Evolutionary conservation across 2,888 invertebrate species (phyloP).

Genomic region (Xylota segnis): DNA sequence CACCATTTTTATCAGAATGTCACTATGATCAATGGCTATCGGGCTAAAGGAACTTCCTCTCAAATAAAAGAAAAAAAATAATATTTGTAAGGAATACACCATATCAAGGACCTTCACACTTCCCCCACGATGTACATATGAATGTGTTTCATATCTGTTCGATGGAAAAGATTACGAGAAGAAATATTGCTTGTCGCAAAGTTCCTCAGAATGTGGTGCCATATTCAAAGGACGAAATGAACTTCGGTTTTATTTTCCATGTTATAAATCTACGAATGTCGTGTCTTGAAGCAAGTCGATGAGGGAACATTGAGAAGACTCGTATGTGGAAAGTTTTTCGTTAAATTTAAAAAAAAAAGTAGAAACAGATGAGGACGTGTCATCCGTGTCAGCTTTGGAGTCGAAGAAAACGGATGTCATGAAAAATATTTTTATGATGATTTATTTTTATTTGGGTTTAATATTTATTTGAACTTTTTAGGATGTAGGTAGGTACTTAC

Average conservation of each 20-base stretch:
- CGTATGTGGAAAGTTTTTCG: neutral
- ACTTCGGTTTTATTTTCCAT: neutral
- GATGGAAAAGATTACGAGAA: neutral
- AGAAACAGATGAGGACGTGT: neutral
- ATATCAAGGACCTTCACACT: neutral
- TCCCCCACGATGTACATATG: no score
- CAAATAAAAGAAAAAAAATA: neutral
- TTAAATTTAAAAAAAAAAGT: neutral
- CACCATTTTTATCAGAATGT: neutral
- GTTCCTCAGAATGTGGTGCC: neutral
- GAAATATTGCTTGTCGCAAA: neutral
- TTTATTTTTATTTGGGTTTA: neutral
- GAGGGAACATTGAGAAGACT: neutral
- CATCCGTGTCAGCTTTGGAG: neutral
- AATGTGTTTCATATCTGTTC: neutral
- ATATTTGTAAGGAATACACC: neutral
- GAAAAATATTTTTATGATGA: neutral
- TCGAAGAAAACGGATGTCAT: neutral
- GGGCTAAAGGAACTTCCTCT: neutral
- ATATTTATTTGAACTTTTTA: neutral
- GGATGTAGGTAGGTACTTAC: no score
- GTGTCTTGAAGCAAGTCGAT: neutral
- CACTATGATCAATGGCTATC: slow-evolving; percentile 11
- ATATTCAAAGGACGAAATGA: neutral
- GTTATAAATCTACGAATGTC: slow-evolving; percentile 1